Conservation (phyloP, 2,113 vertebrate genomes). For the Oxygymnocypris stewartii region DNA sequence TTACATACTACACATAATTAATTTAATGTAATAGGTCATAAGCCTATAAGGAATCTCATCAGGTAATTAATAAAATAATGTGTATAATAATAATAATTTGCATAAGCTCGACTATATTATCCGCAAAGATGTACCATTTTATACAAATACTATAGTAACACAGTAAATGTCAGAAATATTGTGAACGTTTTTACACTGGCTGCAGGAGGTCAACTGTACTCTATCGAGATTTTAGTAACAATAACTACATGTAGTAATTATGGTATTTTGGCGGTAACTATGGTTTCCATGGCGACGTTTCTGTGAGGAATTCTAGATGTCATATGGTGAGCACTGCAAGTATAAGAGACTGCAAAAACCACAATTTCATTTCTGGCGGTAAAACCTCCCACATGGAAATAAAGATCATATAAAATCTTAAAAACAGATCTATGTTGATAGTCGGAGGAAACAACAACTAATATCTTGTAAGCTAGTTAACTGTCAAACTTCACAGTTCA, state of each 20-base stretch:
- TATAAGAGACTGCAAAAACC: not conserved
- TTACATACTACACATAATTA: not conserved
- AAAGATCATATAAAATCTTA: not conserved
- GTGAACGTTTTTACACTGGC: not conserved
- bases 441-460: not conserved
- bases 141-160: not conserved
- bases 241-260: not conserved
- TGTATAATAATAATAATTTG: not conserved
- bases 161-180: not conserved
- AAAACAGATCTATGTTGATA: not conserved
- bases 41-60: not conserved
- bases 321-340: not conserved
- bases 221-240: not conserved
- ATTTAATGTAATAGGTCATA: not conserved
- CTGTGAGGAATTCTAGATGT: not conserved
- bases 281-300: not conserved
- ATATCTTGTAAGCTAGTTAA: not conserved
- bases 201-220: not conserved
- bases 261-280: not conserved
- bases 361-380: not conserved
- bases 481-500: slow-evolving; percentile 1
- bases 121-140: not conserved
- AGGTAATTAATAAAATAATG: not conserved
- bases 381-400: not conserved
- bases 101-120: not conserved